These are phyloP conservation scores for Rhadinocentrus ornatus DNA, from an alignment of 2,797 vertebrate genomes.

Conservation along the genomic window DNA sequence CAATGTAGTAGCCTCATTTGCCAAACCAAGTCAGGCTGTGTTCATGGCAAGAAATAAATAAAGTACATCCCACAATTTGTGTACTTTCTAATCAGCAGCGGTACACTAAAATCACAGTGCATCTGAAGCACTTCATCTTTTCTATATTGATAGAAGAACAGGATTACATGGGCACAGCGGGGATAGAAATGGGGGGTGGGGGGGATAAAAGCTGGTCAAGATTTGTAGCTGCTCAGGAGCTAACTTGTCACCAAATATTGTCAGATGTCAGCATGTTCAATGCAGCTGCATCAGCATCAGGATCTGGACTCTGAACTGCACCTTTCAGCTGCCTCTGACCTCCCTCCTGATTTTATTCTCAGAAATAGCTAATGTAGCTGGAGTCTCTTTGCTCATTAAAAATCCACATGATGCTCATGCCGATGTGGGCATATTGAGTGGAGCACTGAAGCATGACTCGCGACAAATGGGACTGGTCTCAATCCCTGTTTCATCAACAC, in stretches of 20 bases:
- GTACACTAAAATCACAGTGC: constrained; percentile 1
- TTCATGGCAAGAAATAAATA: neutral
- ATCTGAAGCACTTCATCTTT: constrained; percentile 24
- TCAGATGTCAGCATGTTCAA: constrained; percentile 13
- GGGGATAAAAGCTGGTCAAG: constrained; percentile 6
- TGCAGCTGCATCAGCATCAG: constrained; percentile 3
- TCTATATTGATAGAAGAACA: constrained; percentile 40
- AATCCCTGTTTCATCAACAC: constrained; percentile 62
- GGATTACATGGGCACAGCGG: constrained; percentile 50
- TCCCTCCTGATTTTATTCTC: neutral
- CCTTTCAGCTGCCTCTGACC: constrained; percentile 7
- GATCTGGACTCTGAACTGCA: constrained; percentile 16
- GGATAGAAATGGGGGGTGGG: constrained; percentile 22
- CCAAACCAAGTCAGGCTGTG: constrained; percentile 17
- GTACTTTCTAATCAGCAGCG: neutral
- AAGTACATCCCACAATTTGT: neutral
- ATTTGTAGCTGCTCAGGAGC: constrained; percentile 19
- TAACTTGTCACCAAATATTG: constrained; percentile 19
- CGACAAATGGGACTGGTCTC: constrained; percentile 66
- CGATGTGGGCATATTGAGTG: constrained; percentile 15
- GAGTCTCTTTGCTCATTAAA: neutral
- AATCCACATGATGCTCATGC: constrained; percentile 6
- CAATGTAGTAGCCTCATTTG: constrained; percentile 27
- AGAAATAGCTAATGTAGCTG: constrained; percentile 1
- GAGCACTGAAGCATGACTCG: constrained; percentile 44